phyloP scores from a whole-genome alignment of 2,888 invertebrate genomes.

The Tipula unca region DNA sequence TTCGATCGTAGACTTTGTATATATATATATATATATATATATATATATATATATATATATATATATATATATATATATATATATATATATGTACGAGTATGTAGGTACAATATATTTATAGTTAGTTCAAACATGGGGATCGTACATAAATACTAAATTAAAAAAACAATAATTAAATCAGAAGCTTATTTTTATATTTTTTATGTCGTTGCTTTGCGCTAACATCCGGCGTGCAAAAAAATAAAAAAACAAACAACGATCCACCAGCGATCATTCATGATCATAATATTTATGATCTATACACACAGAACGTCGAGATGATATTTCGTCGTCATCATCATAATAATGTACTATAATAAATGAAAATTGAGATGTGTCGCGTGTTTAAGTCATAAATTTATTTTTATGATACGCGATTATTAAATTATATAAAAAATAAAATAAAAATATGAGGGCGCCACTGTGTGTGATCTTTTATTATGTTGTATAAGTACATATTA shows the following conservation, averaged over 20 bases:
- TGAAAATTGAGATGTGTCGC: slow-evolving; percentile 8
- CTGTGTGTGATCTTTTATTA: slow-evolving; percentile 1
- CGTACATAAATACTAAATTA: background rate
- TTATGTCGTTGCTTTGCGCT: slow-evolving; percentile 8
- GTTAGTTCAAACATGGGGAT: background rate
- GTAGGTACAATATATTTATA: background rate
- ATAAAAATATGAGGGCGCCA: background rate
- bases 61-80: background rate
- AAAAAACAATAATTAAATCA: background rate
- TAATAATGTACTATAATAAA: background rate
- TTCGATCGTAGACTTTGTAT: background rate
- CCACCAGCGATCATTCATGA: background rate
- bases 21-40: background rate
- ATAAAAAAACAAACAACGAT: background rate
- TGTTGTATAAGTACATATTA: background rate
- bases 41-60: no score
- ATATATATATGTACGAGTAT: no score
- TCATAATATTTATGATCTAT: background rate
- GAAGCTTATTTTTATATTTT: slow-evolving; percentile 1
- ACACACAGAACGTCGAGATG: background rate
- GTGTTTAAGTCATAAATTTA: slow-evolving; percentile 1
- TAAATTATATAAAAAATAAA: slow-evolving; percentile 1
- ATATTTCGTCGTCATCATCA: background rate
- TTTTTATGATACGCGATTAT: background rate
- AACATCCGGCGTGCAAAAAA: slow-evolving; percentile 1